Base-by-base conservation (phyloP, 2,888 invertebrate genomes). In the Dryomyza anilis region DNA sequence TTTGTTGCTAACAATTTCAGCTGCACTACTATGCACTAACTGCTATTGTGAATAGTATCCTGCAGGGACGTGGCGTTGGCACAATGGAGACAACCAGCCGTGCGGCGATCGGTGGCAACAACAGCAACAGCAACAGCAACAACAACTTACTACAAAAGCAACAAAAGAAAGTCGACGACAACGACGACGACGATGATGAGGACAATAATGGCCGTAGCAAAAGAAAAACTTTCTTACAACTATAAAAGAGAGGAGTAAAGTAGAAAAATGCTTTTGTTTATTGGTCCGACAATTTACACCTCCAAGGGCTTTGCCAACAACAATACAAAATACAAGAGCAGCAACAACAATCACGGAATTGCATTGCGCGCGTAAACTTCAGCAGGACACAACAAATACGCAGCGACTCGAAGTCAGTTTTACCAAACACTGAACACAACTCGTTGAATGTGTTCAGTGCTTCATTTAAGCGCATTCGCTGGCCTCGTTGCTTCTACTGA, bases 281-380 rank as follows among this genome's bases (percentile, higher is more conserved):
- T 73, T 71, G 72, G 72, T 74, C 76, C 73, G 73, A 74, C 74
- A 78, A 77, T 78, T 78, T 76, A 78, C 79, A 79, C 79, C 79
- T 79, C 74, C 71, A 76, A 76, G 71, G 70, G 71, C 72, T 69
- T 66, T 63, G 67, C 61, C 68, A 67, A 57, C 52, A 58, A 62
- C 59, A 68, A 62, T 56, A 69, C 56, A 62, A 69, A 66, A n/a
- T n/a, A n/a, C 36, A 30, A 27, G 23, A 23, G 12, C 23, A 33
- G 25, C 48, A 33, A 19, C 60, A 67, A 65, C 61, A 67, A 69
- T n/a, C 3, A 57, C 25, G 19, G 2, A 39, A 21, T 21, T 16
- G 10, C 25, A 65, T 45, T 52, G 67, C 60, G 65, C 67, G 62
- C 67, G 63, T 57, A 45, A 65, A 60, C 57, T 62, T 46, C 58